phyloP scores from a whole-genome alignment of 2,888 invertebrate species.

The Platycheirus rosarum region DNA sequence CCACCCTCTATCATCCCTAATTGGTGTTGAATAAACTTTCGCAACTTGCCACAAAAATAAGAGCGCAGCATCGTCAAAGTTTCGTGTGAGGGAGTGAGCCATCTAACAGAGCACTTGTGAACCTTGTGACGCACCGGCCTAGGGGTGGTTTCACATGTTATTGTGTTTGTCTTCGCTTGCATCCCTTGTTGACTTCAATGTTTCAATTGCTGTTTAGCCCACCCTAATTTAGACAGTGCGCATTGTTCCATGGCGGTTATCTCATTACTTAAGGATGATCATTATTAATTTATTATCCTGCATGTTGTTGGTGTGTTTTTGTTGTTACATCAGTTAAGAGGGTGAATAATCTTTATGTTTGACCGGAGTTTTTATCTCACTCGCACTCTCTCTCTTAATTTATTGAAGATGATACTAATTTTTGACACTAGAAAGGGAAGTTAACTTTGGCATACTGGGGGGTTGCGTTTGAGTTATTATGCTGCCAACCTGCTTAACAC shows the following conservation, averaged over 20 bases:
- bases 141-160: slow-evolving; percentile 69
- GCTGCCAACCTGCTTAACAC: slow-evolving; percentile 37
- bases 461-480: slow-evolving; percentile 11
- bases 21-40: slow-evolving; percentile 83
- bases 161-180: slow-evolving; percentile 74
- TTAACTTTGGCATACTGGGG: slow-evolving; percentile 15
- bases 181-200: slow-evolving; percentile 73
- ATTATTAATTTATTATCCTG: slow-evolving; percentile 65
- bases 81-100: slow-evolving; percentile 64
- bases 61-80: slow-evolving; percentile 53
- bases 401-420: slow-evolving; percentile 58
- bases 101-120: slow-evolving; percentile 2
- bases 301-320: slow-evolving; percentile 36
- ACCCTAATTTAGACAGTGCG: slow-evolving; percentile 37
- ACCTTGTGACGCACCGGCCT: slow-evolving; percentile 55
- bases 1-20: slow-evolving; percentile 81
- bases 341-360: slow-evolving; percentile 41
- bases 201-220: slow-evolving; percentile 20
- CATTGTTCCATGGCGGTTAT: slow-evolving; percentile 57
- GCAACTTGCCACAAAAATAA: slow-evolving; percentile 72
- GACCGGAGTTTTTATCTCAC: slow-evolving; percentile 27
- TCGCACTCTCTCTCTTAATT: slow-evolving; percentile 2
- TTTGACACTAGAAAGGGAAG: slow-evolving; percentile 55
- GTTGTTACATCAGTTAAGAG: slow-evolving; percentile 3
- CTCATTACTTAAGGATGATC: slow-evolving; percentile 73